Conservation (phyloP, 2,113 vertebrate species). For the Uria lomvia region DNA sequence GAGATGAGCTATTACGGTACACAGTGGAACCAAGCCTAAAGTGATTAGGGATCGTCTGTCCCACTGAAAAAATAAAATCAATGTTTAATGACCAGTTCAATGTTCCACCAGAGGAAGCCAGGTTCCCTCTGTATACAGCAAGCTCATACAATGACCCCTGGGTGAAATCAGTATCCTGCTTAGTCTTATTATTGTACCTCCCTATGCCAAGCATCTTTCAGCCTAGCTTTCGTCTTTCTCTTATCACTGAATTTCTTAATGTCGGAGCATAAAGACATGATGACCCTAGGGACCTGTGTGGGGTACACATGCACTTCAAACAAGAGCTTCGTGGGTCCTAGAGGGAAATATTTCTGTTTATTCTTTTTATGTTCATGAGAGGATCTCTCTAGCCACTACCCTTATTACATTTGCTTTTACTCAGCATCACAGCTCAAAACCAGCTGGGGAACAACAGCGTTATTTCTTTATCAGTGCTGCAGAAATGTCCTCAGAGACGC, state of each 20-base stretch:
- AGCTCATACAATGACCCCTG: background rate
- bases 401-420: background rate
- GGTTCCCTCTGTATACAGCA: background rate
- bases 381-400: background rate
- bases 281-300: background rate
- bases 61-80: slow-evolving; percentile 35
- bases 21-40: background rate
- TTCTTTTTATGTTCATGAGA: background rate
- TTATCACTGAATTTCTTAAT: background rate
- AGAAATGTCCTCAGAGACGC: background rate
- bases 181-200: background rate
- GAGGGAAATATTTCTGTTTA: background rate
- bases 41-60: slow-evolving; percentile 9
- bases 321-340: background rate
- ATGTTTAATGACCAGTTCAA: slow-evolving; percentile 32
- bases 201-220: background rate
- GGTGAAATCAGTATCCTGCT: background rate
- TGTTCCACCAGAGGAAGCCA: background rate
- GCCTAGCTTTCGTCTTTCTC: background rate
- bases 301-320: background rate
- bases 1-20: background rate
- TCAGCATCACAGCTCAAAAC: background rate
- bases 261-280: background rate
- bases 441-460: background rate
- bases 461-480: background rate